Percentiles rank a stretch among this genome's conserved stretches.
Evolutionary conservation across 1,140 invertebrate species (phyloP).

Genomic region (Cardiocondyla obscurior): DNA sequence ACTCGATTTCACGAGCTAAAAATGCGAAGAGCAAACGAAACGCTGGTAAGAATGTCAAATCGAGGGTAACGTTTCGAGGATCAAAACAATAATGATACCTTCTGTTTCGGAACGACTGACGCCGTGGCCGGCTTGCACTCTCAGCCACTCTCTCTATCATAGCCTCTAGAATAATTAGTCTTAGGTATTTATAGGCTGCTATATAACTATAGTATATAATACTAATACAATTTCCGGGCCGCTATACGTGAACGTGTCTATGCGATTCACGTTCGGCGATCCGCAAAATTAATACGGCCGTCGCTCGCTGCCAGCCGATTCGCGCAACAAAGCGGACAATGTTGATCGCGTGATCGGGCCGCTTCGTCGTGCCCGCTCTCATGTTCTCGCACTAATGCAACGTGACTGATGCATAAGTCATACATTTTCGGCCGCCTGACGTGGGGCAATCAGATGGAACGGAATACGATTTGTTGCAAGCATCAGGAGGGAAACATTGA

Average conservation of each 20-base stretch:
- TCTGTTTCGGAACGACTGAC: background rate
- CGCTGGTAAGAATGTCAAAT: background rate
- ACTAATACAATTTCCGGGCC: constrained; percentile 13
- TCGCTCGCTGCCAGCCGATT: constrained; percentile 59
- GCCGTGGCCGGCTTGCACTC: constrained; percentile 33
- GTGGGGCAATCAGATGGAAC: constrained; percentile 16
- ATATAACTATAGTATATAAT: constrained; percentile 39
- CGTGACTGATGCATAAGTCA: background rate
- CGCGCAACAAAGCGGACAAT: constrained; percentile 25
- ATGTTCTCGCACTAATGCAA: background rate
- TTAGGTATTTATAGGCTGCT: constrained; percentile 62
- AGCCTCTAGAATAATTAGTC: constrained; percentile 70
- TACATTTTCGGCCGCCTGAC: constrained; percentile 15
- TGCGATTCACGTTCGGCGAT: constrained; percentile 40
- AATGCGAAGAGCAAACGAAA: background rate
- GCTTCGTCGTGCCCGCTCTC: constrained; percentile 13
- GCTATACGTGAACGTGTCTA: constrained; percentile 10
- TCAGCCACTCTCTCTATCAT: constrained; percentile 52
- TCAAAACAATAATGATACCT: background rate
- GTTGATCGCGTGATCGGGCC: constrained; percentile 15
- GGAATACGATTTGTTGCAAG: constrained; percentile 21
- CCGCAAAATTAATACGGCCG: constrained; percentile 58
- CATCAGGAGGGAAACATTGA: background rate
- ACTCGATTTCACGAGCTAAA: background rate
- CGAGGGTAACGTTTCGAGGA: too few relatives aligned